phyloP scores from a whole-genome alignment of 2,888 invertebrate genomes.

The Balanococcus diminutus region DNA sequence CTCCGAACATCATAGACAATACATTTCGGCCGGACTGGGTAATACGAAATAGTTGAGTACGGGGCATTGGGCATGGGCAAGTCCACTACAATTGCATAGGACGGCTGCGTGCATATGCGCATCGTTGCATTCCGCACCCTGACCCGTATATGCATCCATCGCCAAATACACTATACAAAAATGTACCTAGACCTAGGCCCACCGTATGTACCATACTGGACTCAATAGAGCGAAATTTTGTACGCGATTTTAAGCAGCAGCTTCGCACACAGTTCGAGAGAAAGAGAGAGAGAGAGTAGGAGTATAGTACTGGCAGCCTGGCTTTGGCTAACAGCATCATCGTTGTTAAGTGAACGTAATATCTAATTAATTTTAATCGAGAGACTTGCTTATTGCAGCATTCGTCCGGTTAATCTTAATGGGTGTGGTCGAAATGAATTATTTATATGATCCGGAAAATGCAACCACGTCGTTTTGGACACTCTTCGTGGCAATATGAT shows the following conservation, averaged over 20 bases:
- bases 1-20: background rate
- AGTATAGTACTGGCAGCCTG: background rate
- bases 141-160: background rate
- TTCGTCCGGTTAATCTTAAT: slow-evolving; percentile 24
- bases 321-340: background rate
- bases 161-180: background rate
- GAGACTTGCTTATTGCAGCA: slow-evolving; percentile 27
- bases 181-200: background rate
- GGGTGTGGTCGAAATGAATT: slow-evolving; percentile 22
- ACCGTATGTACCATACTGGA: background rate
- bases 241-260: background rate
- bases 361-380: slow-evolving; percentile 37
- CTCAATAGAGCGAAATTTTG: background rate
- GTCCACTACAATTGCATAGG: background rate
- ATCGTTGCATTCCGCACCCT: background rate
- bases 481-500: background rate
- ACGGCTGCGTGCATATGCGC: background rate
- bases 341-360: background rate
- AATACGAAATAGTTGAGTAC: background rate
- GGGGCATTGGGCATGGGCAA: no score
- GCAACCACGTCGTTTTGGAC: background rate
- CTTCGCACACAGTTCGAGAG: background rate
- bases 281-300: no score
- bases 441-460: slow-evolving; percentile 35
- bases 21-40: background rate